Evolutionary conservation across 2,888 invertebrate genomes (phyloP), one percentile per base, ranked within the genome.

Genomic region (Chrysopilus asiliformis): DNA sequence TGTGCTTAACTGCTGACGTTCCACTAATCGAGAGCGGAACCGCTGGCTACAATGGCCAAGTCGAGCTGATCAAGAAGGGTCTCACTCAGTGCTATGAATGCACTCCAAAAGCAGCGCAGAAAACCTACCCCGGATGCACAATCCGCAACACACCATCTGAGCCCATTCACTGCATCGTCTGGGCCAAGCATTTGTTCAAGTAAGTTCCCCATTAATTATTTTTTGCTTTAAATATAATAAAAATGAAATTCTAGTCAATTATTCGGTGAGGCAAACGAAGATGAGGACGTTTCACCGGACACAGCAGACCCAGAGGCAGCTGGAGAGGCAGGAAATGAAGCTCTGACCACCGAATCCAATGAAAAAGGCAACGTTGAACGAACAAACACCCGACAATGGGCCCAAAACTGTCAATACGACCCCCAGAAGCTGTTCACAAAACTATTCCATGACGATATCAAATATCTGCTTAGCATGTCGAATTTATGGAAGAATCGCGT

Each of bases 111-210:
- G 78, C 86, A 6, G 71, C 81, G 13, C 89, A 90, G 55, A 94
- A 91, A 58, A 80, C 86, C 5, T 99, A 79, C 65, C 97, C 98
- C 0, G 94, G 95, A 0, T 99, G 98, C 59, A 99, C 98, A 2
- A 99, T 99, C 48, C 72, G 98, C 27, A 99, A 99, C 58, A 99
- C 98, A 1, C 98, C 98, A 1, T 95, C 94, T 0, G 97, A 98
- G 60, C 91, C 91, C 0, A 94, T 98, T 48, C 98, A 99, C 64
- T 99, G 98, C 60, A 93, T 98, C 47, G 95, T 98, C 14, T 99
- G 98, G 98, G 87, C 94, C 0, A 99, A 99, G 62, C 94, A 95
- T 69, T 72, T 98, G 8, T 99, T 97, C 66, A 95, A 95, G 83
- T 87, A 64, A 68, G 73, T 40, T 15, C 15, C 15, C 20, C 32